Conservation (phyloP, 2,888 invertebrate species). For the Zhuqinia jingwanae region DNA sequence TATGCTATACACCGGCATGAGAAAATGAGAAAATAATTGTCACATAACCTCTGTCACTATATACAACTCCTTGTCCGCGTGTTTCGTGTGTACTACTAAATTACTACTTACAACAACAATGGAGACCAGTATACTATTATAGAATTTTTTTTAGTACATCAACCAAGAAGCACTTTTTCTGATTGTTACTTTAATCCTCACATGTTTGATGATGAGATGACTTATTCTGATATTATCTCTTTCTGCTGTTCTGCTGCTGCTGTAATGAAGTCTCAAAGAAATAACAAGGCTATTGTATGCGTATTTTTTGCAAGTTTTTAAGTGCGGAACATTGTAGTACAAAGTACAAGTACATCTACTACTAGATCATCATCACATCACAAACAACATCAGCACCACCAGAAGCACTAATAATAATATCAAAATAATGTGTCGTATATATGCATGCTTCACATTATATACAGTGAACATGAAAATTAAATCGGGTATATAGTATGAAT, state of each 20-base stretch:
- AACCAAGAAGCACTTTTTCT: not conserved
- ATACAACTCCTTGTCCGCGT: conserved; percentile 63
- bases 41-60: conserved; percentile 54
- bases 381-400: no score
- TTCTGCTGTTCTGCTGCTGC: not conserved
- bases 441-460: no score
- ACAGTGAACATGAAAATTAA: no score
- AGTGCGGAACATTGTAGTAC: not conserved
- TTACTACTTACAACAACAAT: no score
- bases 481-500: no score
- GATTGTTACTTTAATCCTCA: not conserved
- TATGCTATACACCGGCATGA: not conserved
- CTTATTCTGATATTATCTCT: not conserved
- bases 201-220: not conserved
- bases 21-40: conserved; percentile 25
- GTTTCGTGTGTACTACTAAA: conserved; percentile 16
- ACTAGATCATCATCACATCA: not conserved
- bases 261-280: no score
- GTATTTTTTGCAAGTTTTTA: not conserved
- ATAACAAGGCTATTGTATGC: no score
- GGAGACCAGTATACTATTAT: no score
- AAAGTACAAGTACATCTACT: no score
- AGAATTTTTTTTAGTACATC: no score
- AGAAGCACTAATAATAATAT: no score
- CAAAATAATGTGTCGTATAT: no score